A percentile compares a stretch with the other conserved stretches of the same genome.
Conservation (phyloP, 1,140 invertebrate species). For the Habropoda laboriosa region DNA sequence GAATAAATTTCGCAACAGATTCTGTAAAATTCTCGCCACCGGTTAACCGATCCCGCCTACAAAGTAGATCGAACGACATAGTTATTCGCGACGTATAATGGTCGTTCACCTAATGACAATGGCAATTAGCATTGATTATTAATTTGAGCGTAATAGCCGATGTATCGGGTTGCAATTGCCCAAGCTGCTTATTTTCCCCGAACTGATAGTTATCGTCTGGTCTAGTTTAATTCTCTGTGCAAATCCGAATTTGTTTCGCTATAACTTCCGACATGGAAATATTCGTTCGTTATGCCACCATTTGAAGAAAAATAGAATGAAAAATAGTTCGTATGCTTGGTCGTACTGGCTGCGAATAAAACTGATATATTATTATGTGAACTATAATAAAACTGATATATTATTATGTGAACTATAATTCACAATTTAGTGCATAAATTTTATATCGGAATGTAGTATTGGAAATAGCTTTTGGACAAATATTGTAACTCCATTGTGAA, state of each 20-base stretch:
- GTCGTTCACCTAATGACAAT: conserved; percentile 51
- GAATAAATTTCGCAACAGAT: neutral
- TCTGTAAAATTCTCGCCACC: neutral
- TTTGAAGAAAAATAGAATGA: neutral
- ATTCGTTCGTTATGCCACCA: neutral
- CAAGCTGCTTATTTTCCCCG: conserved; percentile 42
- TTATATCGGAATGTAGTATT: too few species aligned
- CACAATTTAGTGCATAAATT: neutral
- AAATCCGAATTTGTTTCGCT: conserved; percentile 24
- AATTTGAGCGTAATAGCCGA: conserved; percentile 46
- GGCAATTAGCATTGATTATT: conserved; percentile 54
- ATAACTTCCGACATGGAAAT: neutral
- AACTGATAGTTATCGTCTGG: conserved; percentile 35
- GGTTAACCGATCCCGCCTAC: neutral
- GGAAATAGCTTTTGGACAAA: too few species aligned
- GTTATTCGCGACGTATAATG: conserved; percentile 40
- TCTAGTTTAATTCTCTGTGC: conserved; percentile 2
- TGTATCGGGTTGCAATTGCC: conserved; percentile 24
- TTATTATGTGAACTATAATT: neutral
- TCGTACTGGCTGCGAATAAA: too few species aligned
- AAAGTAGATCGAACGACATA: conserved; percentile 29
- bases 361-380: neutral
- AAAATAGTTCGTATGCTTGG: too few species aligned
- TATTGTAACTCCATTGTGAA: too few species aligned
- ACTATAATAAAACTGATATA: neutral